Conservation (phyloP, 2,888 invertebrate genomes). For the Cosmopolites sordidus region DNA sequence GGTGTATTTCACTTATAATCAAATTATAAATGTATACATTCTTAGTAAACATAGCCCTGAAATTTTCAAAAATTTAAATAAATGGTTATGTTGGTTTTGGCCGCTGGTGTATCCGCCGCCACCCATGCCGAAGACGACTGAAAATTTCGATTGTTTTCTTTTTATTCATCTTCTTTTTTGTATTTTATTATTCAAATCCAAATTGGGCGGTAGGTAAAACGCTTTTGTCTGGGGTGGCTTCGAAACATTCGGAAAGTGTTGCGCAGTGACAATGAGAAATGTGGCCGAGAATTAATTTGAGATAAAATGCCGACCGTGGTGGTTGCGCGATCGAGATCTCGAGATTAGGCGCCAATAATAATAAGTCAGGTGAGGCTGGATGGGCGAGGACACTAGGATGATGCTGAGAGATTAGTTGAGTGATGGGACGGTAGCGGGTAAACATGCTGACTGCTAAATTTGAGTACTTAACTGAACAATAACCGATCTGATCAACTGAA, state of each 20-base stretch:
- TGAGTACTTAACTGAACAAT: no score
- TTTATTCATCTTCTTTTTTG: neutral
- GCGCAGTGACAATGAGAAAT: slow-evolving; percentile 21
- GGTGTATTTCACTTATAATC: no score
- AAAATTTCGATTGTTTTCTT: neutral
- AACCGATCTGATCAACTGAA: no score
- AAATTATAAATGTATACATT: no score
- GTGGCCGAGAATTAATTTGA: slow-evolving; percentile 22
- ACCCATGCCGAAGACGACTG: neutral
- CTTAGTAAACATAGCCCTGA: no score
- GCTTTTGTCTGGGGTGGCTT: slow-evolving; percentile 11
- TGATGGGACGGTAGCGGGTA: no score
- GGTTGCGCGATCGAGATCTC: slow-evolving; percentile 26
- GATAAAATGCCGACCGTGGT: slow-evolving; percentile 24
- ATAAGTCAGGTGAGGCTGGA: slow-evolving; percentile 22
- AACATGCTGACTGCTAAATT: no score
- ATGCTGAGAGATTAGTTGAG: no score
- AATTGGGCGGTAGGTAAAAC: slow-evolving; percentile 19
- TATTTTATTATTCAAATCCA: slow-evolving; percentile 10
- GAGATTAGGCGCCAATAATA: slow-evolving; percentile 27
- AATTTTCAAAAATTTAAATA: no score
- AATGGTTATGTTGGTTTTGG: no score
- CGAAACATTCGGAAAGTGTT: slow-evolving; percentile 2
- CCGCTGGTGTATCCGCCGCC: neutral
- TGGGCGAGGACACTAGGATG: slow-evolving; percentile 3